phyloP scores from a whole-genome alignment of 2,888 invertebrate species.

The Pyralis farinalis region DNA sequence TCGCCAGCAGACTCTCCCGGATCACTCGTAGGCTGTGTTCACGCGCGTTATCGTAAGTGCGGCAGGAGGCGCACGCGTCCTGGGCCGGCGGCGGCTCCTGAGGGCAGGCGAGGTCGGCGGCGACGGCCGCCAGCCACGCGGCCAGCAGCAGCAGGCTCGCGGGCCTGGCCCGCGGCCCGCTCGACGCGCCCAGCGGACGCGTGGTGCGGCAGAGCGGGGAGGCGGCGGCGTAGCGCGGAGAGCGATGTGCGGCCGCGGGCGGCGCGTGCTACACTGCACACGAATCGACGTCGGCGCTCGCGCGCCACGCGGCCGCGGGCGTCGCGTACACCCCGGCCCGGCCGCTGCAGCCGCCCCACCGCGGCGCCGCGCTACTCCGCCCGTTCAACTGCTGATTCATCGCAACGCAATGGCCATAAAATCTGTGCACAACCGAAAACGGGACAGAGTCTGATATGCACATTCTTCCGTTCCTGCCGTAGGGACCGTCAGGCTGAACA shows the following conservation, averaged over 20 bases:
- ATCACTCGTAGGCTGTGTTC: slow-evolving; percentile 83
- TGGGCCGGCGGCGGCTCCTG: slow-evolving; percentile 52
- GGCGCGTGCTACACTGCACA: slow-evolving; percentile 75
- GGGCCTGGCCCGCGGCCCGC: slow-evolving; percentile 81
- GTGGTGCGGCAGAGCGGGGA: slow-evolving; percentile 77
- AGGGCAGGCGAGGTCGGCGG: slow-evolving; percentile 64
- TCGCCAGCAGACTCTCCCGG: slow-evolving; percentile 83
- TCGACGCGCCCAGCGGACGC: slow-evolving; percentile 79
- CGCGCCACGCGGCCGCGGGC: slow-evolving; percentile 29
- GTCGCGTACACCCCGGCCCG: slow-evolving; percentile 27
- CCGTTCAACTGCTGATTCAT: slow-evolving; percentile 35
- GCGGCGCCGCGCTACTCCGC: slow-evolving; percentile 29
- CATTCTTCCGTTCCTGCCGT: no score
- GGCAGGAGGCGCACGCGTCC: slow-evolving; percentile 76
- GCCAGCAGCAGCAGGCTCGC: slow-evolving; percentile 79
- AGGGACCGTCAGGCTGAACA: no score
- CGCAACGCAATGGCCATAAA: slow-evolving; percentile 18
- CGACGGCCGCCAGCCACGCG: slow-evolving; percentile 71
- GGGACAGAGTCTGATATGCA: no score
- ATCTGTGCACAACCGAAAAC: no score
- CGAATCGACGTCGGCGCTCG: slow-evolving; percentile 46
- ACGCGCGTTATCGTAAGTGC: slow-evolving; percentile 78
- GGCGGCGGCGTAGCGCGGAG: slow-evolving; percentile 73
- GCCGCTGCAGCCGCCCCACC: slow-evolving; percentile 31
- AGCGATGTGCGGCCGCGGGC: slow-evolving; percentile 74